Evolutionary conservation across 2,888 invertebrate genomes (phyloP).

Genomic region (Leptothorax acervorum): DNA sequence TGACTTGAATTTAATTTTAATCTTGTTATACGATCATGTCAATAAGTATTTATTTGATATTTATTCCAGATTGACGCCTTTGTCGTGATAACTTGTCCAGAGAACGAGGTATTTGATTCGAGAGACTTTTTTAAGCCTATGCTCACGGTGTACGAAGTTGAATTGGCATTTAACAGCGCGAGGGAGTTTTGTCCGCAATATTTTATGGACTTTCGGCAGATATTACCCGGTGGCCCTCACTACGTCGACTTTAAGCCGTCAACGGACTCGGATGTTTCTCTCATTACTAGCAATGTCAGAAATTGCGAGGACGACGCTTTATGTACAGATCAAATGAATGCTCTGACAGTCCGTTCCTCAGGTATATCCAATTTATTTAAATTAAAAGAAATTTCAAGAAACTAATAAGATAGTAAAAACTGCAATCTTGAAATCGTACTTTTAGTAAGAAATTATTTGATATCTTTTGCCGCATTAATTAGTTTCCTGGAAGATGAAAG

Average conservation of each 20-base stretch:
- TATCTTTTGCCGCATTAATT: not conserved
- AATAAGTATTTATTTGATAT: conserved; percentile 3
- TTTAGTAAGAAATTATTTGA: not conserved
- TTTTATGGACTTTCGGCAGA: conserved; percentile 91
- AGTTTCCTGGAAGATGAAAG: not conserved
- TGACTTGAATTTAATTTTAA: not conserved
- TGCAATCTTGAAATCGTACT: not conserved
- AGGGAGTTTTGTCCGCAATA: conserved; percentile 87
- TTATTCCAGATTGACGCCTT: conserved; percentile 93
- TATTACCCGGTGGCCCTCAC: conserved; percentile 89
- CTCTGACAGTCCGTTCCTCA: conserved; percentile 72
- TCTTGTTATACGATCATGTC: not conserved
- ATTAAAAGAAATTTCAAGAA: conserved; percentile 36
- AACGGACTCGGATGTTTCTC: conserved; percentile 89
- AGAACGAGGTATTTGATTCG: conserved; percentile 94
- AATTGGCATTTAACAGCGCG: conserved; percentile 91
- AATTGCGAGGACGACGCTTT: conserved; percentile 79
- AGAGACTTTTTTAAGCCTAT: conserved; percentile 96
- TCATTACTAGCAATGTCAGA: conserved; percentile 91
- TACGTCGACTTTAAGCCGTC: conserved; percentile 85
- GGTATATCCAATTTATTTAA: conserved; percentile 56
- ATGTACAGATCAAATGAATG: conserved; percentile 82
- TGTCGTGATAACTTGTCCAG: conserved; percentile 96
- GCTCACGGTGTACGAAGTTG: conserved; percentile 96
- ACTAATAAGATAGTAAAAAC: conserved; percentile 7